Evolutionary conservation across 2,113 vertebrate genomes (phyloP), one percentile per base, ranked within the genome.

Genomic region (Laticauda colubrina): DNA sequence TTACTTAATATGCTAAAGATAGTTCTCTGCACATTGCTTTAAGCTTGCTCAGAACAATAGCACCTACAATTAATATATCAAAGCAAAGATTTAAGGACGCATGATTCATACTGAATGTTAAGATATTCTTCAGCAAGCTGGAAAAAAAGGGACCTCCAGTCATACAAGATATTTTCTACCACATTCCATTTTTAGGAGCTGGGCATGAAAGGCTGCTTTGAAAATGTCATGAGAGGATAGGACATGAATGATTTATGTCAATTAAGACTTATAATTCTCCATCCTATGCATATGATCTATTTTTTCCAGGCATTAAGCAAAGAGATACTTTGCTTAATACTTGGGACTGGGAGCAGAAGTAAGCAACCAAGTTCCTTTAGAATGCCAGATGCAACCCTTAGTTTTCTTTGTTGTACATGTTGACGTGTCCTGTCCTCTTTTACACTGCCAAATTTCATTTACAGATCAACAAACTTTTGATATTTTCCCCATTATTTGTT

Each of bases 1-100:
- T 95, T 96, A 95, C 95, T 94, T 92, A 86, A 94, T 91, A 92
- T 86, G 26, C 24, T 94, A 96, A 87, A 87, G 56, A 94, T 57
- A 61, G 69, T 34, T 69, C 29, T 69, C 45, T 34, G 11, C 34
- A 29, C 53, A 7, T 43, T 85, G 45, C 9, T 88, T 61, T 92
- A 15, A 69, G 21, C 53, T 29, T 69, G 24, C 34, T 43, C 51
- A 92, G 11, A 69, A 18, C 6, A 18, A 7, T 26, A 26, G 61
- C 59, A 88, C 48, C 1, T 20, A 48, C 45, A 2, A 89, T 53
- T 87, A 59, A 53, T 39, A 91, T 59, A 57, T 26, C 43, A 75
- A 81, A 51, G 54, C n/a, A 81, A 54, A 81, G n/a, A 81, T 21
- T 24, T 29, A 12, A 61, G 56, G 0, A 15, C 26, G 20, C 48